Percentiles rank a stretch among this genome's conserved stretches.
phyloP scores from a whole-genome alignment of 2,888 invertebrate genomes.

The Magallana nippona region DNA sequence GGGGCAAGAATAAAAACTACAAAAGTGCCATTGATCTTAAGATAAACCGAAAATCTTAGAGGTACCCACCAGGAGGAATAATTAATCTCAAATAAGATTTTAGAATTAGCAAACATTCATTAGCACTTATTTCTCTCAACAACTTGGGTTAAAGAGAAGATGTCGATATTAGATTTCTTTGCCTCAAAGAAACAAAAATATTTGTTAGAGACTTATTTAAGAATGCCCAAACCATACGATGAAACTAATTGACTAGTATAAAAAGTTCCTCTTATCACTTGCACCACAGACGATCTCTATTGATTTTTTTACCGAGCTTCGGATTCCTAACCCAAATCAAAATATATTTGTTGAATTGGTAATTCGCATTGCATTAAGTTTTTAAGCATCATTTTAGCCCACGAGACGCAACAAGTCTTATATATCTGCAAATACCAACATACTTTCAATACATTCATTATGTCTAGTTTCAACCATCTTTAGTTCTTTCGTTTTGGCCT shows the following conservation, averaged over 20 bases:
- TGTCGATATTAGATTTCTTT: conserved; percentile 28
- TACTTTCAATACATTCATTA: no score
- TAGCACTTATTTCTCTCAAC: conserved; percentile 35
- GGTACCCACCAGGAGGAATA: not conserved
- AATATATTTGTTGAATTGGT: not conserved
- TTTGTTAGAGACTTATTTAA: conserved; percentile 38
- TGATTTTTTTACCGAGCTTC: not conserved
- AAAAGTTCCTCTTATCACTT: conserved; percentile 15
- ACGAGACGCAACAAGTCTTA: no score
- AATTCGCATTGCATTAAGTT: not conserved
- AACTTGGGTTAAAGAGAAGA: conserved; percentile 9
- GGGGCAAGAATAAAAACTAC: not conserved
- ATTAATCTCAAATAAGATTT: conserved; percentile 32
- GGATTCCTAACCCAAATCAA: conserved; percentile 1
- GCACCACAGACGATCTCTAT: conserved; percentile 13
- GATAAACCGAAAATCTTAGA: conserved; percentile 19
- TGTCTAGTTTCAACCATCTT: no score
- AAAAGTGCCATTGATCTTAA: conserved; percentile 10
- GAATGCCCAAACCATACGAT: conserved; percentile 16
- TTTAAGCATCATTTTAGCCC: no score
- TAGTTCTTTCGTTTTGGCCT: no score
- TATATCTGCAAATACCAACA: no score
- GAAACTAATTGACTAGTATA: conserved; percentile 34
- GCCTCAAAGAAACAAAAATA: conserved; percentile 32
- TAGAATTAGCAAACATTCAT: conserved; percentile 24